phyloP scores from a whole-genome alignment of 2,113 vertebrate species.

The Corapipo altera region DNA sequence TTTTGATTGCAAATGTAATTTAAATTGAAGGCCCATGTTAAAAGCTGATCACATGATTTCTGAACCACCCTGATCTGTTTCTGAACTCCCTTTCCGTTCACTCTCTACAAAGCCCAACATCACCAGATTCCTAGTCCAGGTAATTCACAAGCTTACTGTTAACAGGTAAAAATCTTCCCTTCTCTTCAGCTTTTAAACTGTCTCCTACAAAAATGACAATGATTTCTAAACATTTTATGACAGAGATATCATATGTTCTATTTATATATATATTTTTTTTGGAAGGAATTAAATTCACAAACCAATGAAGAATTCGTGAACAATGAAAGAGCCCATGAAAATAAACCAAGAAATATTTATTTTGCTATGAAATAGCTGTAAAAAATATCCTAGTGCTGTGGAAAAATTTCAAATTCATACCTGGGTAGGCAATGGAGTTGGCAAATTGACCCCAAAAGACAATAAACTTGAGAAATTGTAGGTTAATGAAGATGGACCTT shows the following conservation, averaged over 20 bases:
- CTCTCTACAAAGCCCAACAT: neutral
- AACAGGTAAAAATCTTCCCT: neutral
- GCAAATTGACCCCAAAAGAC: neutral
- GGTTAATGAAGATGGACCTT: neutral
- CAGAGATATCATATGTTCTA: neutral
- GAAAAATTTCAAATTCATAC: neutral
- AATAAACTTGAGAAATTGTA: neutral
- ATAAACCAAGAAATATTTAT: neutral
- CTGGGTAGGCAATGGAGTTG: neutral
- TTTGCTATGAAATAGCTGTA: neutral
- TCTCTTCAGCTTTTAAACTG: neutral
- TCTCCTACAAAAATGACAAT: neutral
- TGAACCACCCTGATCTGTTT: neutral
- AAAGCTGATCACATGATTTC: neutral
- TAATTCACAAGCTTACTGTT: neutral
- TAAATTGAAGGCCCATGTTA: neutral
- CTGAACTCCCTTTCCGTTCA: neutral
- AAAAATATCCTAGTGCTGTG: neutral
- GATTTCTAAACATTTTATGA: neutral
- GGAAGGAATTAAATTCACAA: neutral
- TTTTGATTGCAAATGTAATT: neutral
- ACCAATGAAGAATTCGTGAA: neutral
- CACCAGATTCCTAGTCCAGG: neutral
- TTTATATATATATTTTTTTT: neutral
- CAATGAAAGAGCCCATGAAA: neutral